phyloP scores from a whole-genome alignment of 2,797 vertebrate species.

The Lithobates sylvaticus region DNA sequence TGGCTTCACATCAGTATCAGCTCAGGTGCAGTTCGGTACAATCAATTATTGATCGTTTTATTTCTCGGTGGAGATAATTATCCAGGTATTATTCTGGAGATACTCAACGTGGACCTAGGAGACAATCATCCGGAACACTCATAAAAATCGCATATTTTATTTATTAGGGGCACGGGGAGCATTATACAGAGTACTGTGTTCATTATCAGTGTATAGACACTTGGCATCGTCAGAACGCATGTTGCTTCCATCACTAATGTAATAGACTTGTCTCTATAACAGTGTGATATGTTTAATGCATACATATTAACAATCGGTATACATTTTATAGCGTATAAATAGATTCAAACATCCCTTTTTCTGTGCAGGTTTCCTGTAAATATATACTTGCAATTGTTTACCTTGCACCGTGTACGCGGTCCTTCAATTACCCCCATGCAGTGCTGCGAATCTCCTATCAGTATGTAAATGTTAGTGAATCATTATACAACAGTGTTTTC shows the following conservation, averaged over 20 bases:
- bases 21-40: conserved; percentile 48
- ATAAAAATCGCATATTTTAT: conserved; percentile 61
- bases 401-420: neutral
- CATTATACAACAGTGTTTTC: conserved; percentile 12
- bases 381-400: neutral
- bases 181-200: conserved; percentile 36
- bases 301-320: neutral
- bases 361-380: neutral
- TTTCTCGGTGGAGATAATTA: conserved; percentile 61
- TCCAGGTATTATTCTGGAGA: conserved; percentile 59
- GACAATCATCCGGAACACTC: conserved; percentile 57
- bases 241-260: conserved; percentile 15
- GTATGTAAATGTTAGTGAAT: conserved; percentile 3
- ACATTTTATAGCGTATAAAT: neutral
- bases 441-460: neutral
- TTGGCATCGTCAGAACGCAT: conserved; percentile 29
- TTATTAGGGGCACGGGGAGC: conserved; percentile 46
- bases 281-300: conserved; percentile 1
- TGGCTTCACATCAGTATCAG: conserved; percentile 22
- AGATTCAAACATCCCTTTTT: neutral
- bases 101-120: conserved; percentile 31
- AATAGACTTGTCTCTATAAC: neutral
- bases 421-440: neutral
- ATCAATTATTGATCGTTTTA: conserved; percentile 61
- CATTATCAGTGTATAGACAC: conserved; percentile 43